Evolutionary conservation across 2,113 vertebrate genomes (phyloP).

Genomic region (Peromyscus maniculatus): DNA sequence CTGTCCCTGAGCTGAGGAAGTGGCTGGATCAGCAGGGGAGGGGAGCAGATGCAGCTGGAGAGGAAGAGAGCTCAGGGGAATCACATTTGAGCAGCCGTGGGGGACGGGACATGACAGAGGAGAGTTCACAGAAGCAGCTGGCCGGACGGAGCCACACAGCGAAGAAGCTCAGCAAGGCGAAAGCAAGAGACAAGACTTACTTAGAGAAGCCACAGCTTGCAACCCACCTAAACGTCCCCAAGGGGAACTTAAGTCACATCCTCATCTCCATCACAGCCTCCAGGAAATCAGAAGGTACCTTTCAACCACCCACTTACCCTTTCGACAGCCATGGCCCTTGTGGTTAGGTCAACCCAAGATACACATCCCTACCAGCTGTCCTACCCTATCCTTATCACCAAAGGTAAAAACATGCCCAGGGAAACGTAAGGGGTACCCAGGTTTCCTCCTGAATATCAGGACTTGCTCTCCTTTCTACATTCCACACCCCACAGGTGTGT

Average conservation of each 20-base stretch:
- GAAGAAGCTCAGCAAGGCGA: slow-evolving; percentile 61
- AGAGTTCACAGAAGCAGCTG: slow-evolving; percentile 77
- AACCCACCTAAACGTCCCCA: slow-evolving; percentile 3
- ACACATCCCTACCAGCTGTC: background rate
- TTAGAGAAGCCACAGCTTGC: slow-evolving; percentile 72
- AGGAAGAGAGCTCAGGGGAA: slow-evolving; percentile 71
- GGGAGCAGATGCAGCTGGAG: slow-evolving; percentile 81
- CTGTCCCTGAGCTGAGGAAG: slow-evolving; percentile 71
- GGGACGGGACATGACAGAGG: slow-evolving; percentile 71
- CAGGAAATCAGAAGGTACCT: slow-evolving; percentile 38
- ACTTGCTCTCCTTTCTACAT: background rate
- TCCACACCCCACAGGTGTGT: background rate
- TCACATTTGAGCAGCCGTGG: slow-evolving; percentile 78
- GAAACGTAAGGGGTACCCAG: background rate
- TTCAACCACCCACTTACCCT: slow-evolving; percentile 24
- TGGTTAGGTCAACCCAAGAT: slow-evolving; percentile 50
- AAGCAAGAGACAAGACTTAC: slow-evolving; percentile 68
- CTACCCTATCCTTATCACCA: slow-evolving; percentile 12
- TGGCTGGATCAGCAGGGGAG: slow-evolving; percentile 79
- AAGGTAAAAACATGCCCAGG: slow-evolving; percentile 16
- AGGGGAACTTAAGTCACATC: background rate
- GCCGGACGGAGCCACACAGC: slow-evolving; percentile 65
- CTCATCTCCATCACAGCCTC: slow-evolving; percentile 31
- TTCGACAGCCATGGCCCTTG: slow-evolving; percentile 27
- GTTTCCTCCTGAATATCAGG: background rate